These are phyloP conservation scores for Galaxea fascicularis DNA, from an alignment of 92 coral and sea anemone species.

Conservation along the genomic window DNA sequence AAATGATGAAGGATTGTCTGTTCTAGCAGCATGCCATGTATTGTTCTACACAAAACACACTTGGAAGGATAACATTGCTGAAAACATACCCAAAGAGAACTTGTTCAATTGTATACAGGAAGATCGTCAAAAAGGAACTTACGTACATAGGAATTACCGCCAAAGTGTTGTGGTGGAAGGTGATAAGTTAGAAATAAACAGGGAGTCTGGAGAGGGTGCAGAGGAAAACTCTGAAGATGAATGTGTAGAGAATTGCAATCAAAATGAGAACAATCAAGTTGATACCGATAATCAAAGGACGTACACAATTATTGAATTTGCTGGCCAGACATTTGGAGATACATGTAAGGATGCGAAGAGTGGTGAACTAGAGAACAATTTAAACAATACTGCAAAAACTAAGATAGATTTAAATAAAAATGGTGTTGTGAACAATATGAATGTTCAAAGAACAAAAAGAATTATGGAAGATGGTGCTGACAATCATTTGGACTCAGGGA, in stretches of 20 bases:
- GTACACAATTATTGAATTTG: constrained; percentile 30
- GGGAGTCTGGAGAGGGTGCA: neutral
- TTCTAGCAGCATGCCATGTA: constrained; percentile 97
- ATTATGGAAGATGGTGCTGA: constrained; percentile 13
- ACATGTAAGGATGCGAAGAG: neutral
- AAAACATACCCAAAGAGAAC: constrained; percentile 83
- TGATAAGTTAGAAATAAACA: constrained; percentile 5
- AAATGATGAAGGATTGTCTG: constrained; percentile 95
- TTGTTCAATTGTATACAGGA: constrained; percentile 88
- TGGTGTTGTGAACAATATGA: constrained; percentile 43
- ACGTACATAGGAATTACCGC: constrained; percentile 83
- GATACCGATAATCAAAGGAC: neutral
- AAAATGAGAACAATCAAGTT: constrained; percentile 19
- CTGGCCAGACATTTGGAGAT: constrained; percentile 7
- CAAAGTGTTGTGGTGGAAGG: constrained; percentile 23
- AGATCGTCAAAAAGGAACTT: constrained; percentile 83
- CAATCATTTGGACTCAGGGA: constrained; percentile 32
- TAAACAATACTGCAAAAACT: constrained; percentile 6
- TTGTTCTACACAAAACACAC: constrained; percentile 97
- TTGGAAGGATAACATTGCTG: constrained; percentile 98
- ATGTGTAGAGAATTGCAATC: neutral
- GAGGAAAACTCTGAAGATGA: constrained; percentile 34
- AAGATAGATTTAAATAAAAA: constrained; percentile 54
- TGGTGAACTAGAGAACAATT: constrained; percentile 27
- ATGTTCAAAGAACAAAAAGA: constrained; percentile 2